Evolutionary conservation across 2,888 invertebrate genomes (phyloP).

Genomic region (Harpalus rufipes): DNA sequence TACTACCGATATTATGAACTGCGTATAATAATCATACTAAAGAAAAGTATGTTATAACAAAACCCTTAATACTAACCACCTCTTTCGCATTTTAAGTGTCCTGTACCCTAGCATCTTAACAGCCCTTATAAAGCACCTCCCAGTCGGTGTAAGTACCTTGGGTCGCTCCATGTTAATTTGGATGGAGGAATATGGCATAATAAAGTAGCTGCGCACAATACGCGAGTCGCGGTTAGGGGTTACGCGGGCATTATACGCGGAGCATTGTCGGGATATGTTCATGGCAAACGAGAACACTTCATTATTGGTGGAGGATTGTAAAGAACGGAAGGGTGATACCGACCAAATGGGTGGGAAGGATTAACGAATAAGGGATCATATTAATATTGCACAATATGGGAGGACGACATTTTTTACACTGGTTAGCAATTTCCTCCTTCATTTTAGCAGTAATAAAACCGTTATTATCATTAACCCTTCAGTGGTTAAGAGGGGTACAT

Average conservation of each 20-base stretch:
- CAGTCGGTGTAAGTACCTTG: conserved; percentile 1
- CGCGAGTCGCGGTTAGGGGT: conserved; percentile 72
- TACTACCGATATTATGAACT: no score
- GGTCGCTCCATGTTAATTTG: conserved; percentile 72
- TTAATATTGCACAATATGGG: background rate
- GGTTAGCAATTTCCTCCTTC: no score
- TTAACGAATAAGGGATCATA: background rate
- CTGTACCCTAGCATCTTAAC: background rate
- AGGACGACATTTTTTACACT: background rate
- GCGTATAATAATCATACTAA: no score
- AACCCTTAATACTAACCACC: no score
- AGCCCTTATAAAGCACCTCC: conserved; percentile 5
- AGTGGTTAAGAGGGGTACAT: no score
- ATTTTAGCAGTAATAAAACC: no score
- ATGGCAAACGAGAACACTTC: conserved; percentile 72
- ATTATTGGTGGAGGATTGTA: conserved; percentile 69
- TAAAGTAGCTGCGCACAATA: conserved; percentile 71
- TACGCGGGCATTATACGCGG: conserved; percentile 74
- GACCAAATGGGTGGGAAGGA: background rate
- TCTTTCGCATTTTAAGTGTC: no score
- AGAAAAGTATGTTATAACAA: no score
- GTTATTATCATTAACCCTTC: no score
- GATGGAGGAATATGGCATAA: conserved; percentile 69
- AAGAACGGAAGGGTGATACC: background rate
- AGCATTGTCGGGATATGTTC: conserved; percentile 73